These are phyloP conservation scores for Zaprionus bogoriensis DNA, from an alignment of 2,888 invertebrate genomes.

Conservation along the genomic window DNA sequence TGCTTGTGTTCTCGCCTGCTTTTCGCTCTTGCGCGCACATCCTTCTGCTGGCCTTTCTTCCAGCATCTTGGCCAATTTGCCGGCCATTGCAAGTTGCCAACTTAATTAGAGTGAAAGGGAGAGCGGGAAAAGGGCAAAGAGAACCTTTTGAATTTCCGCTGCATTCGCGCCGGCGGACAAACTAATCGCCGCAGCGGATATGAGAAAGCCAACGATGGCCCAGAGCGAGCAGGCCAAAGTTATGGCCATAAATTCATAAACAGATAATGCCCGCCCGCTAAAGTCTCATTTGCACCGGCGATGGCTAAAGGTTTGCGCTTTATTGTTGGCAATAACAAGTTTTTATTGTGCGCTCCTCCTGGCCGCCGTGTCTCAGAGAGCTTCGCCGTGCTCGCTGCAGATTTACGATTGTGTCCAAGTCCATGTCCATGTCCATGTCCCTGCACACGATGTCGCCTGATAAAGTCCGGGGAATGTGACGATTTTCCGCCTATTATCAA, in stretches of 20 bases:
- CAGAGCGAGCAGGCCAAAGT: constrained; percentile 29
- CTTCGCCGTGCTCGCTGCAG: constrained; percentile 12
- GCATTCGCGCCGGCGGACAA: constrained; percentile 54
- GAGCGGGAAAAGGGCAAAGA: constrained; percentile 21
- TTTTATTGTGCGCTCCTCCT: constrained; percentile 52
- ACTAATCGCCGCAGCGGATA: constrained; percentile 75
- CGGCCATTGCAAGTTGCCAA: constrained; percentile 49
- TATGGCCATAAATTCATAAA: constrained; percentile 66
- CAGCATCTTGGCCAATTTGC: constrained; percentile 13
- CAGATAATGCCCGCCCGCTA: constrained; percentile 55
- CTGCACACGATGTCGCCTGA: constrained; percentile 35
- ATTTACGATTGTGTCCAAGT: constrained; percentile 57
- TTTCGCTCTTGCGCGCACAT: constrained; percentile 29
- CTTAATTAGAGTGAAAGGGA: constrained; percentile 48
- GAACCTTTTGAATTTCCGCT: constrained; percentile 67
- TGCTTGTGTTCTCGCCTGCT: constrained; percentile 21
- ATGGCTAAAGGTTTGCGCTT: constrained; percentile 40
- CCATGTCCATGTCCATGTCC: constrained; percentile 6
- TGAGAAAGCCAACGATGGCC: constrained; percentile 62
- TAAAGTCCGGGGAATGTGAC: constrained; percentile 65
- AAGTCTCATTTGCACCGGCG: constrained; percentile 57
- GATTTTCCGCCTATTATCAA: constrained; percentile 75
- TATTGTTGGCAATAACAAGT: constrained; percentile 48
- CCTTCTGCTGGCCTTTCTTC: constrained; percentile 15
- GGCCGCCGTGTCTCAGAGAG: constrained; percentile 31